Base-by-base conservation (phyloP, 2,888 invertebrate species). In the Pseudococcus jackbeardsleyi region DNA sequence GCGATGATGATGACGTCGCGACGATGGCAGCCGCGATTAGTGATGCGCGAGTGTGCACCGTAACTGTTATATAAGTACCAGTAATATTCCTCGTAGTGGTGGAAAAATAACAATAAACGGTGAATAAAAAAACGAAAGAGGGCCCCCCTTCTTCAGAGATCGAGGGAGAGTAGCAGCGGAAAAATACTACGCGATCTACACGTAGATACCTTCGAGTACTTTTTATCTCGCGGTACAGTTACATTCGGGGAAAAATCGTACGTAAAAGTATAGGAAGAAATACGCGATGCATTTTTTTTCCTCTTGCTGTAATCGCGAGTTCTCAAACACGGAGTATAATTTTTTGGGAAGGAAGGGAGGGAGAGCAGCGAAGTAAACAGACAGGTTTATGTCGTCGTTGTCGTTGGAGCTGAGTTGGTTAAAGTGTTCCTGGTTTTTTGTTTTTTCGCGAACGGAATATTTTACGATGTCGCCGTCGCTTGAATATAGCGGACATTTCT, bases 41-140 rank as follows among this genome's bases (percentile, higher is more conserved):
- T 64, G 64, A 64, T 64, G 64, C 19, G 64, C 64, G 64, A 64
- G 15, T 50, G 64, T 64, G 22, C 64, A 64, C 19, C 64, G 64
- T 50, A 50, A 50, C 48, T 50, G 48, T 50, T 50, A 15, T 50
- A 15, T 50, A 50, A 50, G 48, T 50, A 42, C 42, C 0, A n/a
- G n/a, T n/a, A 42, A 42, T 42, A 42, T 42, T 2, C 48, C 12
- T 50, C 12, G 48, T 50, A 12, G 48, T 9, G 42, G 9, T 42
- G 42, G 42, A 42, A 9, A 42, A 42, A 42, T 42, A 42, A 42
- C 42, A 42, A 42, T 42, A 42, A 42, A 42, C 42, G 42, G 42
- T 42, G 42, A 42, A 42, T 5, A 42, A 42, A 42, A 42, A 42
- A 42, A 9, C 9, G 6, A 8, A 42, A 42, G 1, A 42, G 42